Evolutionary conservation across 2,113 vertebrate genomes (phyloP), one percentile per base, ranked within the genome.

Genomic region (Podocnemis expansa): DNA sequence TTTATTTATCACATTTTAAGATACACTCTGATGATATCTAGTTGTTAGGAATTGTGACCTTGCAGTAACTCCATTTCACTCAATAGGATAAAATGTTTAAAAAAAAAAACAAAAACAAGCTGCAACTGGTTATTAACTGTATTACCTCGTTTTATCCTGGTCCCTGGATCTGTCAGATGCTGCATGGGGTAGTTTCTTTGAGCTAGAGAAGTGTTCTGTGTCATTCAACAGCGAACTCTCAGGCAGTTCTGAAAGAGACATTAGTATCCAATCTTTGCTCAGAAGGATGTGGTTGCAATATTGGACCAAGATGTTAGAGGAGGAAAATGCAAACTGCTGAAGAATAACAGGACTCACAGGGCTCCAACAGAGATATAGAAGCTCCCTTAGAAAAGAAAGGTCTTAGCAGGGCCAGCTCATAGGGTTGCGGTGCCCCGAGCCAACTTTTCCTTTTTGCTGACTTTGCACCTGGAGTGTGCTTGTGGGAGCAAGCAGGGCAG

Each of bases 81-180:
- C 60, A 27, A 43, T n/a, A 91, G 43, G 6, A 82, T n/a, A 75
- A 93, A 96, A 82, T 38, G 10, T n/a, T n/a, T n/a, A n/a, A n/a
- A n/a, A n/a, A n/a, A n/a, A n/a, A n/a, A n/a, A n/a, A n/a, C n/a
- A n/a, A n/a, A 41, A 93, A 82, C 78, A 76, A 94, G 52, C 52
- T 2, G 0, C 4, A 0, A 17, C 34, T 67, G 13, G 67, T 94
- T 75, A 94, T 95, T 93, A 92, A 55, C 41, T 92, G 14, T 75
- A 54, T 92, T 87, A 87, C 25, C 47, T 25, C 90, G 90, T 90
- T 67, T 27, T 92, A 87, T 84, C 83, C 56, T 78, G 2, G 38
- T 94, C 45, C 2, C 21, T 93, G 41, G 31, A 1, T 25, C 10
- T 89, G 13, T 79, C 63, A 94, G 89, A 89, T 29, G 60, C 38